Evolutionary conservation across 2,113 vertebrate genomes (phyloP).

Genomic region (Ursus arctos): DNA sequence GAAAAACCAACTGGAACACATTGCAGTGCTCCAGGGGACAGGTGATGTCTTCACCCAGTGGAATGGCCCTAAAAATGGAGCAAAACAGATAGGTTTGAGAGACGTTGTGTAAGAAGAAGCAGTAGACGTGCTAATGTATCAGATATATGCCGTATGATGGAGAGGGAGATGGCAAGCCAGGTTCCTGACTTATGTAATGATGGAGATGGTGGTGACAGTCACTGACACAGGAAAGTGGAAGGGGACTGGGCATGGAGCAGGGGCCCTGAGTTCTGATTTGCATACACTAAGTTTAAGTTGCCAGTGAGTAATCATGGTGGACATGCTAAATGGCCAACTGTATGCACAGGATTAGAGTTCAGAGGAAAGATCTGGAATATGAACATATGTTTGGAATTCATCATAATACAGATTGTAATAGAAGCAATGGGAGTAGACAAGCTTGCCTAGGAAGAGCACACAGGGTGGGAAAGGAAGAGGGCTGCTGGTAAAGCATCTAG

Average conservation of each 20-base stretch:
- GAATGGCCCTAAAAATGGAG: background rate
- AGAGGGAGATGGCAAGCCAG: background rate
- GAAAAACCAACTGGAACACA: background rate
- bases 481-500: background rate
- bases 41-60: background rate
- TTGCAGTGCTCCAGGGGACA: background rate
- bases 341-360: background rate
- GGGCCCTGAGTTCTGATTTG: background rate
- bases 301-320: background rate
- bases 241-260: background rate
- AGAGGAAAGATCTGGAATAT: background rate
- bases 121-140: background rate
- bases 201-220: background rate
- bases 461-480: background rate
- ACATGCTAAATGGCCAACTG: background rate
- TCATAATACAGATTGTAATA: background rate
- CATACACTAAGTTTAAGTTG: background rate
- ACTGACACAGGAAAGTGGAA: background rate
- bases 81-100: background rate
- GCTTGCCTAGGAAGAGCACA: background rate
- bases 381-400: background rate
- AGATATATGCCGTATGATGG: background rate
- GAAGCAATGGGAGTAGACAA: background rate
- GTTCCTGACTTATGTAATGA: background rate
- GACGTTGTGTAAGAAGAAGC: background rate